Evolutionary conservation across 2,888 invertebrate species (phyloP).

Genomic region (Neoaliturus tenellus): DNA sequence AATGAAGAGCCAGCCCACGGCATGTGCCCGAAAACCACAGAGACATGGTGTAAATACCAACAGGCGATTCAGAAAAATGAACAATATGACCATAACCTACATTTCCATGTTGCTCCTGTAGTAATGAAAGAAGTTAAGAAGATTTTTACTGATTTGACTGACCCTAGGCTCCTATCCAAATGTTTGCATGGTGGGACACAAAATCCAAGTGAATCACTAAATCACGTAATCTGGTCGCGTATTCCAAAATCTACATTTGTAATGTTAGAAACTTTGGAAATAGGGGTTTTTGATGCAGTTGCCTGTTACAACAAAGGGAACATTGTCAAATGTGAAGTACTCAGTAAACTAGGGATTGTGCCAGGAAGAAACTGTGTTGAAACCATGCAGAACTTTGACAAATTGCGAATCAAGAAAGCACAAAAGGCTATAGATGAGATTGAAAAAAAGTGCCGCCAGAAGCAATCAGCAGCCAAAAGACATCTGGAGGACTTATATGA

Average conservation of each 20-base stretch:
- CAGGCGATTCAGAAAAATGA: constrained; percentile 42
- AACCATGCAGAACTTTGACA: not conserved
- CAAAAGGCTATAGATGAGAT: not conserved
- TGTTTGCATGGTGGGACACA: constrained; percentile 18
- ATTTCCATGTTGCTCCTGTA: not conserved
- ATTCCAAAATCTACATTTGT: constrained; percentile 37
- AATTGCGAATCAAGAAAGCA: constrained; percentile 13
- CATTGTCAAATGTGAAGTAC: not conserved
- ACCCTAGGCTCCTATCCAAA: not conserved
- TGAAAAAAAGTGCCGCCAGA: too few relatives aligned
- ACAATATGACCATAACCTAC: not conserved
- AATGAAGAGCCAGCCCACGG: constrained; percentile 64
- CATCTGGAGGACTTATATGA: too few relatives aligned
- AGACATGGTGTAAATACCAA: constrained; percentile 65
- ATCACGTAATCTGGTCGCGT: constrained; percentile 5
- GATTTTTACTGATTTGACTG: not conserved
- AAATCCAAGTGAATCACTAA: constrained; percentile 24
- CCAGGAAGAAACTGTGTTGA: constrained; percentile 5
- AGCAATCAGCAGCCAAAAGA: too few relatives aligned
- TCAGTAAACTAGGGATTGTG: not conserved
- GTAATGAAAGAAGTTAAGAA: not conserved
- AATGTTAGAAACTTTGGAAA: not conserved
- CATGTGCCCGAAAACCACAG: constrained; percentile 61
- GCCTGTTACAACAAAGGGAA: constrained; percentile 20
- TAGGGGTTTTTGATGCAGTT: constrained; percentile 4